phyloP scores from a whole-genome alignment of 2,113 vertebrate species.

The Phaetusa simplex region DNA sequence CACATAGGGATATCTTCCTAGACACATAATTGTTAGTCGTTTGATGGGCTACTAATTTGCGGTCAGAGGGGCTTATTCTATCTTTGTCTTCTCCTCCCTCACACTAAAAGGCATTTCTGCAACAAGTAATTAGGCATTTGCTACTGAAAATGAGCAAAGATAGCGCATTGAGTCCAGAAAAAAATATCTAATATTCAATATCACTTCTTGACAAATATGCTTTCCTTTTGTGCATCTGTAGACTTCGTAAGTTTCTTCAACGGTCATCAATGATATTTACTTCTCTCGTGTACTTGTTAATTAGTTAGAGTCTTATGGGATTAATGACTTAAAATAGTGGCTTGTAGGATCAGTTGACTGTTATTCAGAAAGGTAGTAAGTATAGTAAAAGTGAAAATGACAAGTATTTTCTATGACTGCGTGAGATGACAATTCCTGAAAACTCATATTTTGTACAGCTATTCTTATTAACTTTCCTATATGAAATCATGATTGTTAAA shows the following conservation, averaged over 20 bases:
- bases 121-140: not conserved
- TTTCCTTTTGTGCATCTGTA: not conserved
- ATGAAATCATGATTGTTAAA: not conserved
- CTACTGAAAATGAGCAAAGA: not conserved
- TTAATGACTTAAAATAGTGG: not conserved
- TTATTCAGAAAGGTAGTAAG: not conserved
- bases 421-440: not conserved
- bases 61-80: not conserved
- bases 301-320: not conserved
- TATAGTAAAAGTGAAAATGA: not conserved
- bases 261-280: not conserved
- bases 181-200: not conserved
- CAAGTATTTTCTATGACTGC: not conserved
- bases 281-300: not conserved
- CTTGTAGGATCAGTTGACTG: not conserved
- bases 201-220: not conserved
- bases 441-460: not conserved
- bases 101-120: not conserved
- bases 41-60: not conserved
- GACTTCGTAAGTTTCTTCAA: not conserved
- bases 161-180: not conserved
- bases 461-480: not conserved
- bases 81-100: not conserved
- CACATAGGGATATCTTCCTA: not conserved
- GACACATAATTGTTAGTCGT: not conserved